phyloP scores from a whole-genome alignment of 1,140 invertebrate species.

The Scaptomyza hsui region DNA sequence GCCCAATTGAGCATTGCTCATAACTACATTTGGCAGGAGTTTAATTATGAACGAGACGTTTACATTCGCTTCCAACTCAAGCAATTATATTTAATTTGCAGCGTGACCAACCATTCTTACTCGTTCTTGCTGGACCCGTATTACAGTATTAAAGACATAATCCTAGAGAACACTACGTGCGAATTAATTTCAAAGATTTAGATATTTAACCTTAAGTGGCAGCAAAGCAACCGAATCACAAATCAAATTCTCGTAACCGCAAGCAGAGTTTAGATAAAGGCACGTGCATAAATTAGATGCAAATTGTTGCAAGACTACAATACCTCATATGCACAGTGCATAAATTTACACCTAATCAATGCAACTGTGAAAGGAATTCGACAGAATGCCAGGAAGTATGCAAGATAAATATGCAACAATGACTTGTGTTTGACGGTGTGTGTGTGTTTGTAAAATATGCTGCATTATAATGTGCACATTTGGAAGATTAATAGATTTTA shows the following conservation, averaged over 20 bases:
- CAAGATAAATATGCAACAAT: conserved; percentile 28
- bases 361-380: conserved; percentile 69
- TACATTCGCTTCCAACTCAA: too few species aligned
- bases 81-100: too few species aligned
- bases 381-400: conserved; percentile 41
- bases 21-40: not conserved
- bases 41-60: too few species aligned
- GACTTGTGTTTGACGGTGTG: conserved; percentile 4
- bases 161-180: too few species aligned
- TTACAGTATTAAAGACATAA: too few species aligned
- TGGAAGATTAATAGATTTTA: conserved; percentile 78
- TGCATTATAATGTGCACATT: conserved; percentile 58
- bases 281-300: conserved; percentile 43
- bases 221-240: conserved; percentile 15
- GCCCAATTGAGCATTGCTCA: conserved; percentile 25
- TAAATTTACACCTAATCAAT: conserved; percentile 76
- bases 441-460: conserved; percentile 48
- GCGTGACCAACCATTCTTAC: too few species aligned
- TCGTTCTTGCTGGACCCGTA: too few species aligned
- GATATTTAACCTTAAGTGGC: conserved; percentile 22
- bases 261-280: conserved; percentile 29
- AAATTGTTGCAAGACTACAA: conserved; percentile 8
- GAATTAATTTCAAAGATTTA: conserved; percentile 21
- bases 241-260: conserved; percentile 36
- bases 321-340: conserved; percentile 41